Evolutionary conservation across 2,797 vertebrate species (phyloP), one percentile per base, ranked within the genome.

Genomic region (Perodicticus potto): DNA sequence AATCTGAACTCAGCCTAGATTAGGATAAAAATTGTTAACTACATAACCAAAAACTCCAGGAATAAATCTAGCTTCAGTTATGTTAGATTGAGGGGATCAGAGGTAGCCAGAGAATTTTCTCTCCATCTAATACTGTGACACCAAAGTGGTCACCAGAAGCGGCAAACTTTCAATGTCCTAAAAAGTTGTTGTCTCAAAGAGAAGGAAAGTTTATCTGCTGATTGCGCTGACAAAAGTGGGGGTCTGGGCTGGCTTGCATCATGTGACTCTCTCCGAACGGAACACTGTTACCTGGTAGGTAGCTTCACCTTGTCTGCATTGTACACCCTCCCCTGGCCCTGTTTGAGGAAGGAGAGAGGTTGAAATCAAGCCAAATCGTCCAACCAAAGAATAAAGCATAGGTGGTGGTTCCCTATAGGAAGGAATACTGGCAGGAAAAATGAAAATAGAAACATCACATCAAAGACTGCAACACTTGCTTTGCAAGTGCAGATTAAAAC

Each of bases 1-100:
- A 73, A 67, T 77, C 12, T 81, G 45, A 91, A 57, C 27, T 91
- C 81, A 88, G 10, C n/a, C 59, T 92, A 76, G 49, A 32, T 78
- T 45, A 65, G 53, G 40, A 53, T 17, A 76, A 69, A 29, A 9
- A 22, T 74, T 43, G 61, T 34, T 61, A 73, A 27, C 27, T 11
- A 55, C 43, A 78, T 69, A 81, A 63, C 37, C 73, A 40, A 93
- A 94, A 73, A 78, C 11, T 43, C n/a, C 29, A 78, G 40, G 34
- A 86, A 88, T 34, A 91, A 70, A 84, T 22, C 49, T 89, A 91
- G 32, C 13, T 84, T 93, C 23, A 3, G n/a, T 40, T 78, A 76
- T 22, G 11, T n/a, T 89, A 74, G 19, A 95, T 20, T 11, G 13
- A 95, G 73, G 20, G 53, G 57, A 69, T 61, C 32, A 88, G 32